These are phyloP conservation scores for Dipus sagitta DNA, from an alignment of 2,797 vertebrate genomes.

Conservation along the genomic window DNA sequence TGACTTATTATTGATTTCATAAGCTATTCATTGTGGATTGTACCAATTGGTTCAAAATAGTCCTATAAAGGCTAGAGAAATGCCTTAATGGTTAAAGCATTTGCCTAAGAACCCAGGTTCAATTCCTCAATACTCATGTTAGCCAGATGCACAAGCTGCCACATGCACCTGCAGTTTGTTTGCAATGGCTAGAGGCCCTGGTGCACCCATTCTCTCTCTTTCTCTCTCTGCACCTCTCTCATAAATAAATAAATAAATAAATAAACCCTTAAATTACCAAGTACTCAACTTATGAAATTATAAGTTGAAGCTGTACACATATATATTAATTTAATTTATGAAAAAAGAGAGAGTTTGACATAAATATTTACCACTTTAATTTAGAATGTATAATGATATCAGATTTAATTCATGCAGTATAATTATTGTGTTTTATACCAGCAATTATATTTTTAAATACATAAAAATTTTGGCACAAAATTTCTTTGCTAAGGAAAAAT, in stretches of 20 bases:
- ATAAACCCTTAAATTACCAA: neutral
- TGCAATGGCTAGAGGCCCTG: no score
- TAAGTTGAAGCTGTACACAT: neutral
- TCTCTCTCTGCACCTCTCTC: no score
- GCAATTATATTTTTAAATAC: neutral
- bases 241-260: no score
- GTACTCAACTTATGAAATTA: neutral
- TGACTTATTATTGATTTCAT: neutral
- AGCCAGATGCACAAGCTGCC: no score
- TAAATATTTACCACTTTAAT: neutral
- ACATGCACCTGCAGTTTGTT: no score
- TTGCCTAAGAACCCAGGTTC: no score
- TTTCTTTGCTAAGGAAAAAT: neutral
- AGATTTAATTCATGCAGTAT: neutral
- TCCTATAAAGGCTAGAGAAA: neutral
- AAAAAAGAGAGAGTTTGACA: neutral
- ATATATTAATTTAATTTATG: no score
- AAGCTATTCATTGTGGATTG: neutral
- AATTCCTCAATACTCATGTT: no score
- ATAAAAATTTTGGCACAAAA: neutral
- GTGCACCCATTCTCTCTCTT: no score
- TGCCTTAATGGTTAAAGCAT: no score
- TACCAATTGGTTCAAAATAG: neutral
- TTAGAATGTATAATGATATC: neutral
- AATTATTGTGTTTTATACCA: neutral